Evolutionary conservation across 2,113 vertebrate genomes (phyloP).

Genomic region (Rutilus rutilus): DNA sequence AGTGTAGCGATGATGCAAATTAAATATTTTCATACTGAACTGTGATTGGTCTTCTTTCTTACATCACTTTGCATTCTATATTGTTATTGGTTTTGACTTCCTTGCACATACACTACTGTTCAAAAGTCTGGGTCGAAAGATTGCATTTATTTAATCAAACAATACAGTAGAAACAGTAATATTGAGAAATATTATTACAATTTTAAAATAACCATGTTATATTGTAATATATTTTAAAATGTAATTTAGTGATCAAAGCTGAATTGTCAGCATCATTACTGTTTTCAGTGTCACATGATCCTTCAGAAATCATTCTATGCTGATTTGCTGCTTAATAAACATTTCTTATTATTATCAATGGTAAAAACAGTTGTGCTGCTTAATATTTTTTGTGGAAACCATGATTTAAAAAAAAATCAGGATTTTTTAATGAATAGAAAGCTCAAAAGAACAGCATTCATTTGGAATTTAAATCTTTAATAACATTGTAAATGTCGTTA

Average conservation of each 20-base stretch:
- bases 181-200: neutral
- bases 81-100: neutral
- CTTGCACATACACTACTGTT: neutral
- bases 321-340: neutral
- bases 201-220: neutral
- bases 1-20: no score
- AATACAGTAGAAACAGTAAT: neutral
- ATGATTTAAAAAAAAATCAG: neutral
- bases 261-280: neutral
- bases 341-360: neutral
- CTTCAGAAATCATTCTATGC: neutral
- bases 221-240: neutral
- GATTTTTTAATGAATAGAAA: neutral
- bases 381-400: neutral
- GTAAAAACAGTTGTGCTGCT: neutral
- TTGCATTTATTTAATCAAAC: neutral
- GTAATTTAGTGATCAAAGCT: neutral
- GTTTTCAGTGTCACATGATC: no score
- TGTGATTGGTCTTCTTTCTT: neutral
- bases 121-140: neutral
- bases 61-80: no score
- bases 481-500: neutral
- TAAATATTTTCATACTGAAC: neutral
- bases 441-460: no score
- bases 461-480: neutral